These are phyloP conservation scores for Sprattus sprattus DNA, from an alignment of 2,113 vertebrate genomes.

Conservation along the genomic window DNA sequence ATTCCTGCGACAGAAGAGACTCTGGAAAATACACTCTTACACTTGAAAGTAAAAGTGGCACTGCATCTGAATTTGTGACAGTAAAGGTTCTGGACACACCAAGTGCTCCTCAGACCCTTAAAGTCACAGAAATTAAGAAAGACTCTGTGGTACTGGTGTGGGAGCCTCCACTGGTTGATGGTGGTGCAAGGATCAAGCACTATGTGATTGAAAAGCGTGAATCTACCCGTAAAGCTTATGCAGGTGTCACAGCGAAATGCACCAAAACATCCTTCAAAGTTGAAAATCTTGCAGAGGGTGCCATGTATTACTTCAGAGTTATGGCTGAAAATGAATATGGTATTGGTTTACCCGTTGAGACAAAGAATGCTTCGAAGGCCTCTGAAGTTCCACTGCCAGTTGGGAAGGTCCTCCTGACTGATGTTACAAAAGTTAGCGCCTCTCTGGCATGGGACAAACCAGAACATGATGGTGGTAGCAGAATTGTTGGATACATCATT, in stretches of 20 bases:
- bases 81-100: slow-evolving; percentile 86
- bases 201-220: slow-evolving; percentile 87
- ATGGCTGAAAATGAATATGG: slow-evolving; percentile 91
- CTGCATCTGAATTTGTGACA: slow-evolving; percentile 81
- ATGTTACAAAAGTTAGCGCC: slow-evolving; percentile 81
- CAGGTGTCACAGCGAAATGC: slow-evolving; percentile 81
- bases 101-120: slow-evolving; percentile 77
- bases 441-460: slow-evolving; percentile 86
- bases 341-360: slow-evolving; percentile 80
- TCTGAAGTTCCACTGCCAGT: slow-evolving; percentile 82
- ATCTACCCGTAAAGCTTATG: slow-evolving; percentile 86
- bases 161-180: slow-evolving; percentile 84
- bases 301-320: slow-evolving; percentile 86
- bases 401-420: slow-evolving; percentile 81
- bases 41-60: slow-evolving; percentile 81
- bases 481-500: slow-evolving; percentile 81
- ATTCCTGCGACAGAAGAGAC: slow-evolving; percentile 85
- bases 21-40: slow-evolving; percentile 83
- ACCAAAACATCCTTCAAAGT: slow-evolving; percentile 82
- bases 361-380: slow-evolving; percentile 77
- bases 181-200: slow-evolving; percentile 83
- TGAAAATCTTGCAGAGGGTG: slow-evolving; percentile 83
- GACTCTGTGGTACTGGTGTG: slow-evolving; percentile 76
- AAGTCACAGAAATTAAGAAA: slow-evolving; percentile 81
- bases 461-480: slow-evolving; percentile 86